A percentile compares a stretch with the other conserved stretches of the same genome.
Evolutionary conservation across 2,113 vertebrate genomes (phyloP).

Genomic region (Balaenoptera acutorostrata): DNA sequence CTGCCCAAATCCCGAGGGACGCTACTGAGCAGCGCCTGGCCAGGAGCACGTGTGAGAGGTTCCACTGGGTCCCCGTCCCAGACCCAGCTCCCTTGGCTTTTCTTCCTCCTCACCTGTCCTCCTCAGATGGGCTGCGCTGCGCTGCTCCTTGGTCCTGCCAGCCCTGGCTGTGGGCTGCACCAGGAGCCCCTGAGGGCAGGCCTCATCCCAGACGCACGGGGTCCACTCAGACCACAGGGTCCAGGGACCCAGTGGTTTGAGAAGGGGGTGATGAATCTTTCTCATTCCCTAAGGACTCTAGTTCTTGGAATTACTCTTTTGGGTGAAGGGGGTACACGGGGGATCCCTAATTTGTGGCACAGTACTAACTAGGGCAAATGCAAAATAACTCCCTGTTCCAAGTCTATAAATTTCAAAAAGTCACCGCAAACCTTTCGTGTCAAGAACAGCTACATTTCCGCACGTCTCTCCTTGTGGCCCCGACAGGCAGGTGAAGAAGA

Average conservation of each 20-base stretch:
- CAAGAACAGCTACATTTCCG: neutral
- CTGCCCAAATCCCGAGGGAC: accelerated
- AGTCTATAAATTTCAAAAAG: neutral
- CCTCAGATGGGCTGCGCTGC: neutral
- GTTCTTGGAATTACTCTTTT: neutral
- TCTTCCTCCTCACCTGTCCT: neutral
- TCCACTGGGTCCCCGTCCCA: neutral
- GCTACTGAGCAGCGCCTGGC: accelerated
- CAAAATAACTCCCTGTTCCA: neutral
- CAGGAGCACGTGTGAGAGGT: neutral
- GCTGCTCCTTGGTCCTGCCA: neutral
- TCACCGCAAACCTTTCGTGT: neutral
- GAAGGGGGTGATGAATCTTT: neutral
- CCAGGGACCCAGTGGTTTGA: neutral
- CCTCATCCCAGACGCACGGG: neutral
- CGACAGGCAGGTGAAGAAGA: neutral
- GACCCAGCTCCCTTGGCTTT: no score
- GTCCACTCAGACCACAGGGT: neutral
- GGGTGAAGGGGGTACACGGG: neutral
- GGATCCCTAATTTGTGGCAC: neutral
- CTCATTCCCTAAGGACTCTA: neutral
- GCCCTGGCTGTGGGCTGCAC: neutral
- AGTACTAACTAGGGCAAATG: neutral
- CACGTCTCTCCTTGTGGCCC: neutral
- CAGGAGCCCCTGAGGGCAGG: neutral